Percentiles rank a stretch among this genome's conserved stretches.
Conservation (phyloP, 1,140 invertebrate species). For the Mizuhopecten yessoensis region DNA sequence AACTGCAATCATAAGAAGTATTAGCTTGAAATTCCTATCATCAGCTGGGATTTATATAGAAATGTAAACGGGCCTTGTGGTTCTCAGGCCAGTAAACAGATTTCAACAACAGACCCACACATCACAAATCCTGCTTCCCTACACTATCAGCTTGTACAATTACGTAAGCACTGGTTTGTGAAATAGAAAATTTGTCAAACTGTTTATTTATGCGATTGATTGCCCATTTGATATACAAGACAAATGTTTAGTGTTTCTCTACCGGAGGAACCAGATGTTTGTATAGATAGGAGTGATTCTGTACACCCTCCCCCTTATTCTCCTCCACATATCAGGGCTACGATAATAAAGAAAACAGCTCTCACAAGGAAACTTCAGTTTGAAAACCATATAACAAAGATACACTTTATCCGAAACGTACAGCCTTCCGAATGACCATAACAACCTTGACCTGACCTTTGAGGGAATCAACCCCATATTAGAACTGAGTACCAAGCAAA, state of each 20-base stretch:
- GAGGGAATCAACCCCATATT: too few relatives aligned
- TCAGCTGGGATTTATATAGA: too few relatives aligned
- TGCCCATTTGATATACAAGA: neutral
- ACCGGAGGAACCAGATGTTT: neutral
- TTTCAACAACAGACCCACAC: too few relatives aligned
- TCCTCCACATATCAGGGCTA: neutral
- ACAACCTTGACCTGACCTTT: conserved; percentile 31
- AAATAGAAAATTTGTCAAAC: conserved; percentile 34
- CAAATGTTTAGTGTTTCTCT: neutral
- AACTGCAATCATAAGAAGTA: too few relatives aligned
- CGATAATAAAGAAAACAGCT: neutral
- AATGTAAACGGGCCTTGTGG: too few relatives aligned
- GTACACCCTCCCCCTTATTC: neutral
- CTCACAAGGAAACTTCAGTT: neutral
- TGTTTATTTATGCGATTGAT: conserved; percentile 6
- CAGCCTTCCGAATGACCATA: neutral
- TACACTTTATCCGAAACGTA: neutral
- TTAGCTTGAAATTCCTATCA: too few relatives aligned
- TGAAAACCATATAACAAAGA: neutral
- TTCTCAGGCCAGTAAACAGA: too few relatives aligned
- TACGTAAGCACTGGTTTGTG: conserved; percentile 25
- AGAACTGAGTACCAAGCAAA: too few relatives aligned
- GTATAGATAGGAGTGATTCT: neutral
- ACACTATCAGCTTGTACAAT: neutral
- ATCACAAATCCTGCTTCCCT: neutral